Base-by-base conservation (phyloP, 2,113 vertebrate genomes). In the Mirza zaza region DNA sequence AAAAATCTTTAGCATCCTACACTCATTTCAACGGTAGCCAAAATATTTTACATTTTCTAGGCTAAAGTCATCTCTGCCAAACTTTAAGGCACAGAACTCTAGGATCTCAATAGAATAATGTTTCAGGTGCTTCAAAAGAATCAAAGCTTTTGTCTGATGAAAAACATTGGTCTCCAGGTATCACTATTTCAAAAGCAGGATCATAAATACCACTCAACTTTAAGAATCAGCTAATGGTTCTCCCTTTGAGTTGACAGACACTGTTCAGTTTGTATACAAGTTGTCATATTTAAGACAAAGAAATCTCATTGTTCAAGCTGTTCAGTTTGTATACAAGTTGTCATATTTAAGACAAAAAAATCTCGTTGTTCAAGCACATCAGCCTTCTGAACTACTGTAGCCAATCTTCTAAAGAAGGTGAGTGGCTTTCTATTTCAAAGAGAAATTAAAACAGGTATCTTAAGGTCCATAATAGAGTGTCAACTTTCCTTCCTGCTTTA, bases 341-440 rank as follows among this genome's bases (percentile, higher is more conserved):
- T 42, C 70, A 42, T 21, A 25, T 29, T 92, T 4, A 39, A 14
- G 17, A 86, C 29, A 57, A 84, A 92, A 71, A 63, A 70, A 82
- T 86, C 50, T 59, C 50, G 63, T 20, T n/a, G 57, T 52, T 80
- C 6, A 18, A 18, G 32, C 1, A 3, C 32, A 48, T 2, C 27
- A 63, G n/a, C 21, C 18, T 65, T 59, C 52, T 34, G 18, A 65
- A 55, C 67, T 55, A n/a, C 25, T 79, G 55, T 6, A 75, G 45
- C 12, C 8, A 52, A 6, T 21, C 45, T 93, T 86, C 48, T 87
- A 10, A 88, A 96, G 71, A 55, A 55, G 76, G 23, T 7, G n/a
- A 55, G 59, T 55, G 84, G 57, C 68, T 93, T 91, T 94, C 57
- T 68, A 29, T 86, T 73, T 95, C 71, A 82, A 80, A 90, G 50